Evolutionary conservation across 1,140 invertebrate species (phyloP).

Genomic region (Pseudoatta argentina): DNA sequence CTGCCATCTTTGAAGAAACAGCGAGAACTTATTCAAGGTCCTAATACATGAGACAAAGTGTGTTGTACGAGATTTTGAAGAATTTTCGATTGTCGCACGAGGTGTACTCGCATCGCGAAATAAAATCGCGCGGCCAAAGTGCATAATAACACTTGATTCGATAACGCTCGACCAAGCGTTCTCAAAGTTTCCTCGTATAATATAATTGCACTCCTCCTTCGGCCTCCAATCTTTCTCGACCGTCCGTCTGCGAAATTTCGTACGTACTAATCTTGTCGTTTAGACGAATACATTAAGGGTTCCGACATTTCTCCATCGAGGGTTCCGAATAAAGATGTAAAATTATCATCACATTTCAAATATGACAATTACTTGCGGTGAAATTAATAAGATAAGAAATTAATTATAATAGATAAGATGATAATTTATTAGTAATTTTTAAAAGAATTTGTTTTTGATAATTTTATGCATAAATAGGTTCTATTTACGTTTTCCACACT

Average conservation of each 20-base stretch:
- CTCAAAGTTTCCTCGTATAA: constrained; percentile 30
- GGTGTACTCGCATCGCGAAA: background rate
- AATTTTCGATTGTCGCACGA: background rate
- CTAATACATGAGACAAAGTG: too few species aligned
- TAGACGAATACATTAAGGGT: background rate
- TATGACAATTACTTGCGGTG: too few species aligned
- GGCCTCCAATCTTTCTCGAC: background rate
- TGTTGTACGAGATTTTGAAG: background rate
- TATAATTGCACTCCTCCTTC: constrained; percentile 21
- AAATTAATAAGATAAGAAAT: too few species aligned
- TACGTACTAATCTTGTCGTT: constrained; percentile 31
- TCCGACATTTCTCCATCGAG: background rate
- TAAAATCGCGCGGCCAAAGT: constrained; percentile 5
- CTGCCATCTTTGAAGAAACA: too few species aligned
- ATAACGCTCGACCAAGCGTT: constrained; percentile 16
- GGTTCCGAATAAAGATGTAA: background rate
- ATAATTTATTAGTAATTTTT: too few species aligned
- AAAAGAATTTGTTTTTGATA: too few species aligned
- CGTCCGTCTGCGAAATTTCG: constrained; percentile 22
- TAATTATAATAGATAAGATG: too few species aligned
- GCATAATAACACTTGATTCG: constrained; percentile 38
- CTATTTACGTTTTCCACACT: too few species aligned
- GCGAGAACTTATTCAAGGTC: too few species aligned
- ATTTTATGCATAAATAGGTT: too few species aligned
- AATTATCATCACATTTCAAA: too few species aligned